A percentile compares a stretch with the other conserved stretches of the same genome.
phyloP scores from a whole-genome alignment of 2,888 invertebrate genomes.

The Colostygia pectinataria region DNA sequence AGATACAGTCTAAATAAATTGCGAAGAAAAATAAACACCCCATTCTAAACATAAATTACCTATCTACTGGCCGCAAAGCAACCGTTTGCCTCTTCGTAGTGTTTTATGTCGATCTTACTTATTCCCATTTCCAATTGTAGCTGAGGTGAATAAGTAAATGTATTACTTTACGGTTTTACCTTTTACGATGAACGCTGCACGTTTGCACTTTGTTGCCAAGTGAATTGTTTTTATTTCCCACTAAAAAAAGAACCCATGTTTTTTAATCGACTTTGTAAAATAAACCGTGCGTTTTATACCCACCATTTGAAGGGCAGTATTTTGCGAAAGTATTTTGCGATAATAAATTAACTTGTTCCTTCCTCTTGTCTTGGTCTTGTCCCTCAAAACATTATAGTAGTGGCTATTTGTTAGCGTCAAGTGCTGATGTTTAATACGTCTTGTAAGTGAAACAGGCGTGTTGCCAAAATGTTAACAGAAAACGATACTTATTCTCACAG shows the following conservation, averaged over 20 bases:
- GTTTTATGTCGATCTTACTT: slow-evolving; percentile 50
- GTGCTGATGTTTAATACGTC: slow-evolving; percentile 54
- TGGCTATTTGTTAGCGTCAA: slow-evolving; percentile 57
- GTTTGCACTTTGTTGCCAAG: slow-evolving; percentile 7
- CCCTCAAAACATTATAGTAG: slow-evolving; percentile 42
- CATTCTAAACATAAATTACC: slow-evolving; percentile 53
- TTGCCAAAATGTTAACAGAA: slow-evolving; percentile 58
- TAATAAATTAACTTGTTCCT: slow-evolving; percentile 5
- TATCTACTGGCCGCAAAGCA: slow-evolving; percentile 47
- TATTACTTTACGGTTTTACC: slow-evolving; percentile 15
- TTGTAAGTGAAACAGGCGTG: slow-evolving; percentile 52
- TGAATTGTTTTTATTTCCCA: slow-evolving; percentile 2
- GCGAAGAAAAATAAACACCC: slow-evolving; percentile 26
- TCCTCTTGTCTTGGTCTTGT: slow-evolving; percentile 27
- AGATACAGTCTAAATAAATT: slow-evolving; percentile 12
- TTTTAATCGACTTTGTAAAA: not conserved
- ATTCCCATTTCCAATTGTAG: slow-evolving; percentile 49
- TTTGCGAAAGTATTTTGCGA: too few relatives aligned
- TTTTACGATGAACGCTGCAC: slow-evolving; percentile 9
- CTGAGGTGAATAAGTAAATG: slow-evolving; percentile 52
- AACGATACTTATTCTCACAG: slow-evolving; percentile 47
- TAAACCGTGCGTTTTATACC: too few relatives aligned
- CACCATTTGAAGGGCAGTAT: too few relatives aligned
- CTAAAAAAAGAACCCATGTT: not conserved
- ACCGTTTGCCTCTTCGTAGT: slow-evolving; percentile 46